Percentiles rank a stretch among this genome's conserved stretches.
phyloP scores from a whole-genome alignment of 2,113 vertebrate genomes.

The Recurvirostra avosetta region DNA sequence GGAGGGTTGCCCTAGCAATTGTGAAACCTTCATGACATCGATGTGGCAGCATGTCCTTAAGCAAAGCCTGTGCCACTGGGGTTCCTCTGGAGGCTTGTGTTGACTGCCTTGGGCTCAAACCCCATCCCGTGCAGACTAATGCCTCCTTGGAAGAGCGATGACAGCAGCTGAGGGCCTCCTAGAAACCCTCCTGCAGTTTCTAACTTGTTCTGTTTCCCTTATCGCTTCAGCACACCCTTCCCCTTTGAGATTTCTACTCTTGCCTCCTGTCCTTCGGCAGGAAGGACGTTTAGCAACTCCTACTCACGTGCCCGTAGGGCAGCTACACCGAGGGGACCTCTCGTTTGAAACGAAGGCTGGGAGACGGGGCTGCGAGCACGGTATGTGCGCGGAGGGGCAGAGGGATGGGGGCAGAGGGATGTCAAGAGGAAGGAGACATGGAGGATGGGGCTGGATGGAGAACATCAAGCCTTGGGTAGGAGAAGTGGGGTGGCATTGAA shows the following conservation, averaged over 20 bases:
- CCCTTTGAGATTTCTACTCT: neutral
- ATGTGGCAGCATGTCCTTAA: fast-evolving
- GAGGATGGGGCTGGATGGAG: neutral
- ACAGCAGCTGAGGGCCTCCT: neutral
- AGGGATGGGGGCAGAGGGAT: neutral
- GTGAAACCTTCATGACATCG: fast-evolving
- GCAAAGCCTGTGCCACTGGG: neutral
- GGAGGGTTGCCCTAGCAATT: fast-evolving
- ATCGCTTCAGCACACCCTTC: conserved; percentile 13
- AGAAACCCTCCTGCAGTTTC: neutral
- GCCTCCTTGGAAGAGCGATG: neutral
- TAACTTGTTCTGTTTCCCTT: neutral
- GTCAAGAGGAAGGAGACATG: neutral
- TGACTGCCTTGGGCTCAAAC: neutral
- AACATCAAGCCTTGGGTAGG: neutral
- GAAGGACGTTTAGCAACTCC: conserved; percentile 20
- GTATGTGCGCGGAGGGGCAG: neutral
- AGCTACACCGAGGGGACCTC: neutral
- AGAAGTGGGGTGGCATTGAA: neutral
- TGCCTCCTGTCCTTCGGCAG: neutral
- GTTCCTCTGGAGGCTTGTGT: neutral
- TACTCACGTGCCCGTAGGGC: neutral
- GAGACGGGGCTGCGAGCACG: neutral
- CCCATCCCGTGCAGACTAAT: neutral
- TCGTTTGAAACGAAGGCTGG: fast-evolving